Conservation (phyloP, 2,888 invertebrate species). For the Agrilus cyanescens region DNA sequence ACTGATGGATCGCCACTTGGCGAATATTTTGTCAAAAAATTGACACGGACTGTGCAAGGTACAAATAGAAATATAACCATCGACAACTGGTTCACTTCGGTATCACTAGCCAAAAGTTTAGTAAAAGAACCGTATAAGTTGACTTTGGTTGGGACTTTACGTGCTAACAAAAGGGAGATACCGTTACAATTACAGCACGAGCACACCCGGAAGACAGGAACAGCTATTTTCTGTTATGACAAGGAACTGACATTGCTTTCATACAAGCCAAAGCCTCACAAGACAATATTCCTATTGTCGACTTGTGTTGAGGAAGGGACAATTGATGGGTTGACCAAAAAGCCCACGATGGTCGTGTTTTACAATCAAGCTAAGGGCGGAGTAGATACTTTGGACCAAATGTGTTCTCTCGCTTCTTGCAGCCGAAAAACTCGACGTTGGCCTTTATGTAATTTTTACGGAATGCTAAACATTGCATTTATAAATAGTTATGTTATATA, state of each 20-base stretch:
- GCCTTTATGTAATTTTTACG: background rate
- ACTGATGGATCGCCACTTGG: conserved; percentile 18
- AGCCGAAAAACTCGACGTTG: too few species aligned
- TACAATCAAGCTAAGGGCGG: too few species aligned
- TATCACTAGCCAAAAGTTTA: conserved; percentile 20
- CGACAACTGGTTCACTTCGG: conserved; percentile 27
- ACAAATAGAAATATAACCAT: conserved; percentile 16
- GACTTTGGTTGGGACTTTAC: conserved; percentile 22
- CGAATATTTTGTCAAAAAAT: conserved; percentile 17
- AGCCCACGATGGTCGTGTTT: too few species aligned
- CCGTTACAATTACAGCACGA: conserved; percentile 17
- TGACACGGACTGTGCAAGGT: conserved; percentile 18
- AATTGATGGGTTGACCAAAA: too few species aligned
- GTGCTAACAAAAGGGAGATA: conserved; percentile 25
- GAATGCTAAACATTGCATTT: background rate
- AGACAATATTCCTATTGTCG: too few species aligned
- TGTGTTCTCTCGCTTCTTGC: too few species aligned
- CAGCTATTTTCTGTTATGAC: too few species aligned
- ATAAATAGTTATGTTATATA: conserved; percentile 2
- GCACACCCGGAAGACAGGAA: too few species aligned
- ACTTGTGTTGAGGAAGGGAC: too few species aligned
- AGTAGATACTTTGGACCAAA: too few species aligned
- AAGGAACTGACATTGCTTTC: too few species aligned
- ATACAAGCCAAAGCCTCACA: too few species aligned
- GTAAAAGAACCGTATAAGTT: conserved; percentile 23